Base-by-base conservation (phyloP, 2,888 invertebrate species). In the Sinohyriopsis cumingii region DNA sequence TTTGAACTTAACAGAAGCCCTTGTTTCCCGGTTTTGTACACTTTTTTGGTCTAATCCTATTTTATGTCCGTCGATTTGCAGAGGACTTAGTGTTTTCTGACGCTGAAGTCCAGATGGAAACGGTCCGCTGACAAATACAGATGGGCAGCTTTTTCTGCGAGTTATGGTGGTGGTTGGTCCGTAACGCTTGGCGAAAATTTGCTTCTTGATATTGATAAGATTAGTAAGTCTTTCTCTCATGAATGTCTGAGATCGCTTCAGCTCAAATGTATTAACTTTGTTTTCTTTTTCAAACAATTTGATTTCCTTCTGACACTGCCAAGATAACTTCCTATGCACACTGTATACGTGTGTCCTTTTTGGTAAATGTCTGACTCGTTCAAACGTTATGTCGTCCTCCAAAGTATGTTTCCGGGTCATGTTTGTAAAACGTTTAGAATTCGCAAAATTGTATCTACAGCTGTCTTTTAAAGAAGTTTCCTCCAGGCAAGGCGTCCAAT, bases 351-450 rank as follows among this genome's bases (percentile, higher is more conserved):
- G 68, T 4, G 82, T 79, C 15, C 79, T 67, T n/a, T 75, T 72
- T 18, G 81, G 82, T 59, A 80, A 59, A 65, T 76, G 77, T 56
- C 79, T 76, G 20, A 83, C 78, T 5, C 79, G 70, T 63, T 83
- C 80, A 65, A 77, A 83, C 22, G 80, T 78, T 54, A 83, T 81
- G 54, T 83, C 83, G 68, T 79, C 76, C 28, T 83, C 83, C 53
- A 83, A 64, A 18, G 80, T 72, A 64, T 78, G 76, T 3, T 70
- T 68, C 65, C 72, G 22, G 9, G 72, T 62, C 72, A 72, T 72
- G 61, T 24, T 59, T 63, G 59, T 59, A 56, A 63, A 68, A 59
- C 3, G 45, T 45, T 9, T 33, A 45, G 1, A 33, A 33, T 33
- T 7, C 7, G 33, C 7, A 33, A 7, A 33, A 33, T 3, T 33